Base-by-base conservation (phyloP, 1,140 invertebrate species). In the Saxidomus purpurata region DNA sequence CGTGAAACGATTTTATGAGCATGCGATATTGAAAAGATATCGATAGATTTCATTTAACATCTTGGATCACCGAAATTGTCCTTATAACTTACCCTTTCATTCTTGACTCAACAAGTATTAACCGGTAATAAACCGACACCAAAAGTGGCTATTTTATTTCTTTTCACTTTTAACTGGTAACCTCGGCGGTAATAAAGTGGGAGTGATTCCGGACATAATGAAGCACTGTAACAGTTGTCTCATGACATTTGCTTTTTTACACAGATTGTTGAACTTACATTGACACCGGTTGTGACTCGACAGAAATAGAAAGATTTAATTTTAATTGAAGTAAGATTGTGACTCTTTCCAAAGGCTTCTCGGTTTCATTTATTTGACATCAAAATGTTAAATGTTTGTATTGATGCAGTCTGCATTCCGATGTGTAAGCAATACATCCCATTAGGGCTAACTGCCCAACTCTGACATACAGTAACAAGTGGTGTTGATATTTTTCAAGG, bases 251-350 rank as follows among this genome's bases (percentile, higher is more conserved):
- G 80, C 59, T n/a, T 63, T 82, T 43, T 40, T 59, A 8, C 25
- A 82, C 80, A 43, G 22, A 40, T 63, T 34, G 40, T 63, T 82
- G 52, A 82, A 82, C 80, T 61, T 82, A 67, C 59, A 55, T 15
- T 82, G 80, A 82, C 80, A 82, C 59, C 80, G 36, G n/a, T 22
- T 43, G 47, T 82, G 80, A 82, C 80, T 63, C 55, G 80, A 82
- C 80, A 67, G 25, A 82, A 81, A 59, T 36, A n/a, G 34, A 19
- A 38, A 67, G n/a, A 36, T 71, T 71, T 38, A 19, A 28, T 63
- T 71, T 71, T 71, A 71, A 71, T 71, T 67, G 31, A 71, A 38
- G 67, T 19, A 38, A 71, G 34, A 71, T 71, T 36, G 67, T 11
- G 67, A 71, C 34, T 71, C 34, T 4, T 38, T 71, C 67, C 36